phyloP scores from a whole-genome alignment of 1,140 invertebrate species.

The Agrypnia vestita region DNA sequence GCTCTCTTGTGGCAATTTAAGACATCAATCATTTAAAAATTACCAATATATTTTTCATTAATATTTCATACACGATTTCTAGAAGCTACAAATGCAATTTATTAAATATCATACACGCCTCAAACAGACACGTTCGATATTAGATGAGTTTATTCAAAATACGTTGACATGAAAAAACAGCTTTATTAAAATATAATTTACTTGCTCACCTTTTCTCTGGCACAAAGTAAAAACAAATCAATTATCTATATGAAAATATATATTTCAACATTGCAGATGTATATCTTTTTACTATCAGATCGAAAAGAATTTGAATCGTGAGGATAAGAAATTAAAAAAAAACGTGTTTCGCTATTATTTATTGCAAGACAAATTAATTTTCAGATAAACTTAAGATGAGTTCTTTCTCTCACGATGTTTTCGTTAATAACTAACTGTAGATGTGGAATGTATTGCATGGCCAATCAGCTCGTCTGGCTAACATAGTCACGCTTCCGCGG shows the following conservation, averaged over 20 bases:
- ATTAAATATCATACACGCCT: constrained; percentile 13
- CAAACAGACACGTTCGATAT: constrained; percentile 14
- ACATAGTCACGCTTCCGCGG: constrained; percentile 4
- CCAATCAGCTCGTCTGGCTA: constrained; percentile 29
- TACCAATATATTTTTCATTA: constrained; percentile 6
- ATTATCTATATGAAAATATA: background rate
- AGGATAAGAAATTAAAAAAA: constrained; percentile 20
- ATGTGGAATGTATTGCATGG: constrained; percentile 36
- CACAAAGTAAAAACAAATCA: background rate
- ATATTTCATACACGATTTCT: constrained; percentile 8
- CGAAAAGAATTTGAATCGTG: background rate
- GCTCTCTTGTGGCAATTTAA: background rate
- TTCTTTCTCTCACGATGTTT: constrained; percentile 43
- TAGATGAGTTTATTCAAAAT: constrained; percentile 22
- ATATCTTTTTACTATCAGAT: background rate
- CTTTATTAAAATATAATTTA: constrained; percentile 27
- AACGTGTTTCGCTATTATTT: constrained; percentile 36
- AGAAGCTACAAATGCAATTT: background rate
- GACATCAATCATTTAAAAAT: background rate
- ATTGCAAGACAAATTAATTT: constrained; percentile 47
- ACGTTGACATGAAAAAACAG: constrained; percentile 20
- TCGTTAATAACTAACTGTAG: constrained; percentile 47
- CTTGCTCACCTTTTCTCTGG: background rate
- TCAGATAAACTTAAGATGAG: constrained; percentile 28
- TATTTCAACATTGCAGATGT: background rate